phyloP scores from a whole-genome alignment of 2,113 vertebrate species.

The Lepidothrix coronata region DNA sequence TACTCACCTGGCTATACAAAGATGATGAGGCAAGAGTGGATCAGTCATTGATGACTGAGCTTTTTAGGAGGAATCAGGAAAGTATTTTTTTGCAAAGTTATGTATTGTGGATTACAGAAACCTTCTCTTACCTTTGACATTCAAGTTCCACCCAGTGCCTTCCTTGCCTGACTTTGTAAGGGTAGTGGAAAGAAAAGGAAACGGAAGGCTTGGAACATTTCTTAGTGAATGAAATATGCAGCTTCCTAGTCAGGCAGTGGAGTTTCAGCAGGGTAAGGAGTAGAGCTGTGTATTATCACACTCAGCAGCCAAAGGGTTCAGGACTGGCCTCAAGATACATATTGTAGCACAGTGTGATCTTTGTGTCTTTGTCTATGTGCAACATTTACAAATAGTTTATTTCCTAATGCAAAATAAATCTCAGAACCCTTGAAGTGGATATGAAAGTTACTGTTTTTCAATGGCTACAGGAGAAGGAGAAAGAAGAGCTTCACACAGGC shows the following conservation, averaged over 20 bases:
- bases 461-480: neutral
- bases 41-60: neutral
- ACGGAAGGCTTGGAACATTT: neutral
- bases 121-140: neutral
- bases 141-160: neutral
- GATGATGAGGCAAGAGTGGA: neutral
- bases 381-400: neutral
- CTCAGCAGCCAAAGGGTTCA: neutral
- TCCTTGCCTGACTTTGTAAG: neutral
- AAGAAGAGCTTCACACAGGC: neutral
- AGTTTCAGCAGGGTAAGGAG: neutral
- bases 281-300: neutral
- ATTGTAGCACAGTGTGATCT: neutral
- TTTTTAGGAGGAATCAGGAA: neutral
- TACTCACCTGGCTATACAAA: neutral
- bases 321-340: neutral
- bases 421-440: neutral
- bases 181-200: neutral
- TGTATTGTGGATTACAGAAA: rapidly evolving
- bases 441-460: neutral
- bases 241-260: neutral
- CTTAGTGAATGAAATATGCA: neutral
- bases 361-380: neutral
- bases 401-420: neutral
- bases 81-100: neutral